Percentiles rank a stretch among this genome's conserved stretches.
These are phyloP conservation scores for Trypoxylus dichotomus DNA, from an alignment of 1,140 invertebrate genomes.

Conservation along the genomic window DNA sequence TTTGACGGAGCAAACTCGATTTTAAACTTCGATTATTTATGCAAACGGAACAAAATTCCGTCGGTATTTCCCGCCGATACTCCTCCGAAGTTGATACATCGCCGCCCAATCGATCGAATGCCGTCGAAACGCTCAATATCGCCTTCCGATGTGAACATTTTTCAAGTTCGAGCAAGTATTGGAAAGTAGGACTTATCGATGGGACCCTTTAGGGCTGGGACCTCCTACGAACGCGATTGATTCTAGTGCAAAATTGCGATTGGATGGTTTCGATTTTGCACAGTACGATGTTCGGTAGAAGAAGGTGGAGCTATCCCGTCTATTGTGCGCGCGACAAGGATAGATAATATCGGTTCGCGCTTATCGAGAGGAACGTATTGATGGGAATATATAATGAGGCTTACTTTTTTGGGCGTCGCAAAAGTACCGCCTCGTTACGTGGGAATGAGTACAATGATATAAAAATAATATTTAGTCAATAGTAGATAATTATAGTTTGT, in stretches of 20 bases:
- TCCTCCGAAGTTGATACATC: neutral
- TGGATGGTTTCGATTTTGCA: conserved; percentile 13
- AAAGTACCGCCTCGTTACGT: no score
- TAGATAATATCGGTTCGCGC: neutral
- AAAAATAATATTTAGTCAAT: no score
- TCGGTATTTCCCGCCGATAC: neutral
- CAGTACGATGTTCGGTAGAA: neutral
- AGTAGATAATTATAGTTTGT: no score
- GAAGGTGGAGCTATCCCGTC: neutral
- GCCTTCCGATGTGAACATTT: conserved; percentile 14
- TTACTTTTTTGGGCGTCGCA: neutral
- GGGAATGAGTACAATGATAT: no score
- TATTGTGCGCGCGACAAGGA: neutral
- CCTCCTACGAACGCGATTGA: neutral
- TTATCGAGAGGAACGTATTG: conserved; percentile 17
- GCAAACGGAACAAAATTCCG: neutral
- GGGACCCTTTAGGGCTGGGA: neutral
- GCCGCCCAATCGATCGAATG: neutral
- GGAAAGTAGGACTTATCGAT: conserved; percentile 18
- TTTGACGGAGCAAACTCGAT: no score
- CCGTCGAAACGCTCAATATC: neutral
- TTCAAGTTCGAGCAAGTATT: neutral
- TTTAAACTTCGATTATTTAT: no score
- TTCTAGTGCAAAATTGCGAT: conserved; percentile 19
- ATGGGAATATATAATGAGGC: conserved; percentile 5